Evolutionary conservation across 2,888 invertebrate species (phyloP).

Genomic region (Trypoxylon attenuatum): DNA sequence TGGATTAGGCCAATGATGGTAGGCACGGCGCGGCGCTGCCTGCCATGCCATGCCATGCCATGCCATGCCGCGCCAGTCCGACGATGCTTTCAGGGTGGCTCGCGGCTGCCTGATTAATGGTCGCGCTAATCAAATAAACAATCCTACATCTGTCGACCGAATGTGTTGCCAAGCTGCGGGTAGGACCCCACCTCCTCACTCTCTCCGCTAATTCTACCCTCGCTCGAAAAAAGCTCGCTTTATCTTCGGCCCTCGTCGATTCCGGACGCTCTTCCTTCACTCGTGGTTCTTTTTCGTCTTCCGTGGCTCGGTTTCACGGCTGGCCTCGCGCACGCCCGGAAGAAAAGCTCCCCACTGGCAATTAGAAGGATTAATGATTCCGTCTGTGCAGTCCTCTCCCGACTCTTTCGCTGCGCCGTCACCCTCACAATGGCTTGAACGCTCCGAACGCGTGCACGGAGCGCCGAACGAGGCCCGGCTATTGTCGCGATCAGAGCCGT

Average conservation of each 20-base stretch:
- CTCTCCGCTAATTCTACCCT: background rate
- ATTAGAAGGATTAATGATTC: slow-evolving; percentile 70
- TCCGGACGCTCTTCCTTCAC: slow-evolving; percentile 30
- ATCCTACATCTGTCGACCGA: slow-evolving; percentile 69
- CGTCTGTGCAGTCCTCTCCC: slow-evolving; percentile 35
- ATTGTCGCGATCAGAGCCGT: slow-evolving; percentile 56
- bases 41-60: too few relatives aligned
- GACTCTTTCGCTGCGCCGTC: slow-evolving; percentile 23
- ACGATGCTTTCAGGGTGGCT: slow-evolving; percentile 28
- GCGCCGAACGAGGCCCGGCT: slow-evolving; percentile 7
- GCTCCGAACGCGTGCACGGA: background rate
- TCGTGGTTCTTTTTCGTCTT: too few relatives aligned
- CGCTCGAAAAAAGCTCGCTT: slow-evolving; percentile 35
- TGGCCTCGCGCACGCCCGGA: slow-evolving; percentile 12
- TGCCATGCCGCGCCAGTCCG: too few relatives aligned
- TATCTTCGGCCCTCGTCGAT: slow-evolving; percentile 26
- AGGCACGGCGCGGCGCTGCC: too few relatives aligned
- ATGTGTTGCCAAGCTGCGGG: slow-evolving; percentile 56
- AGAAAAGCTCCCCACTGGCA: slow-evolving; percentile 58
- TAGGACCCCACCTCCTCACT: slow-evolving; percentile 6
- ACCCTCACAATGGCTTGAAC: slow-evolving; percentile 5
- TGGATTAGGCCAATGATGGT: too few relatives aligned
- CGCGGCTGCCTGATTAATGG: slow-evolving; percentile 60
- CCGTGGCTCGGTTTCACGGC: too few relatives aligned
- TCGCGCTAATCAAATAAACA: slow-evolving; percentile 67